phyloP scores from a whole-genome alignment of 2,888 invertebrate species.

The Ochlodes sylvanus region DNA sequence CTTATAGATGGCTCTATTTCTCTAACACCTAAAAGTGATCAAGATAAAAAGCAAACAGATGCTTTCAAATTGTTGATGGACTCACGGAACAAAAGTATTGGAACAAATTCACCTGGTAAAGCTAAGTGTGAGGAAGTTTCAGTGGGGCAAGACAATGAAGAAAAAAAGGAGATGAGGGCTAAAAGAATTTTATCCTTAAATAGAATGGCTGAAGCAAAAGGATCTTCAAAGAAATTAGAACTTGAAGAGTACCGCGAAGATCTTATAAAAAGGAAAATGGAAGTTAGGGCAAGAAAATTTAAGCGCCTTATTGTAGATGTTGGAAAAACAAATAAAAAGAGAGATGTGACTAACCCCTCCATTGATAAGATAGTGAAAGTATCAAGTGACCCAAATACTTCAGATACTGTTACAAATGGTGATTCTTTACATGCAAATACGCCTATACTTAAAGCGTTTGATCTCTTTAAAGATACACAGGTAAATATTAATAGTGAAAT shows the following conservation, averaged over 20 bases:
- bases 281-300: conserved; percentile 85
- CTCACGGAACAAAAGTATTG: conserved; percentile 86
- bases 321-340: conserved; percentile 48
- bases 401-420: conserved; percentile 28
- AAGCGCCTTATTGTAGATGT: conserved; percentile 75
- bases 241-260: conserved; percentile 83
- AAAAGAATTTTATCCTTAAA: conserved; percentile 83
- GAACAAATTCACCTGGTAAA: conserved; percentile 87
- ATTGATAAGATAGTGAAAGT: not conserved
- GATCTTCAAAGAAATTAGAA: conserved; percentile 85
- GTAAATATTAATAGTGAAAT: conserved; percentile 42
- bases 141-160: conserved; percentile 54
- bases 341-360: conserved; percentile 37
- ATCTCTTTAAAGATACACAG: conserved; percentile 22
- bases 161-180: conserved; percentile 64
- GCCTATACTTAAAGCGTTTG: conserved; percentile 25
- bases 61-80: conserved; percentile 89
- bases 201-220: conserved; percentile 87
- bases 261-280: conserved; percentile 84
- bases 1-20: conserved; percentile 10
- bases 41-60: conserved; percentile 72
- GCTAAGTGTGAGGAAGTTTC: conserved; percentile 58
- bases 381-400: not conserved
- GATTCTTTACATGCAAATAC: conserved; percentile 26
- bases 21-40: conserved; percentile 26